These are phyloP conservation scores for Xiphophorus couchianus DNA, from an alignment of 2,113 vertebrate genomes.

Conservation along the genomic window DNA sequence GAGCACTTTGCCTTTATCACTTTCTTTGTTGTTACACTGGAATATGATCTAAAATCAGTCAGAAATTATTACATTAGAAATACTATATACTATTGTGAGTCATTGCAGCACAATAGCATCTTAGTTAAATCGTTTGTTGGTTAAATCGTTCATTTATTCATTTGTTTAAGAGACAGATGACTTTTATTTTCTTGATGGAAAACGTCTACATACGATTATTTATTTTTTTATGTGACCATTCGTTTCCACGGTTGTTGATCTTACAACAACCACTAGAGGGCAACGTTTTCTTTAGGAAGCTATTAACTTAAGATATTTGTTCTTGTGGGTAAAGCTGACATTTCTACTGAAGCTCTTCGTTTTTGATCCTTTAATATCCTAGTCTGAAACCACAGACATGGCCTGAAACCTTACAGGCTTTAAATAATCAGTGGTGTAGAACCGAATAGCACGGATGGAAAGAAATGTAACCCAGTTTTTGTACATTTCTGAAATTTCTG, in stretches of 20 bases:
- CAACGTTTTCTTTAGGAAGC: conserved; percentile 24
- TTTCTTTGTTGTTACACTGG: neutral
- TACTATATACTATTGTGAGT: neutral
- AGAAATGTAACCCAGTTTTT: neutral
- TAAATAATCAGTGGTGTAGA: neutral
- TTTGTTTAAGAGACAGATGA: neutral
- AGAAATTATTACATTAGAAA: neutral
- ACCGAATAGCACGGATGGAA: neutral
- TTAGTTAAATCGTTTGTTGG: neutral
- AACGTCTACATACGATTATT: no score
- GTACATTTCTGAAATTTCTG: neutral
- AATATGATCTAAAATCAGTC: neutral
- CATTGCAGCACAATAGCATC: no score
- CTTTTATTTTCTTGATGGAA: neutral
- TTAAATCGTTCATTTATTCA: neutral
- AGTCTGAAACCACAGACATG: neutral
- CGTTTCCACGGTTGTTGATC: neutral
- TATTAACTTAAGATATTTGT: neutral
- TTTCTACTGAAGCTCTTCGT: neutral
- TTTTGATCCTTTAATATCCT: neutral
- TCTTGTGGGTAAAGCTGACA: neutral
- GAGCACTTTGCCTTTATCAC: neutral
- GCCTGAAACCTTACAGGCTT: neutral
- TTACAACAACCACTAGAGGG: conserved; percentile 59
- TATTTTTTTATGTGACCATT: no score